Conservation (phyloP, 2,888 invertebrate species). For the Drepanosiphum platanoidis region DNA sequence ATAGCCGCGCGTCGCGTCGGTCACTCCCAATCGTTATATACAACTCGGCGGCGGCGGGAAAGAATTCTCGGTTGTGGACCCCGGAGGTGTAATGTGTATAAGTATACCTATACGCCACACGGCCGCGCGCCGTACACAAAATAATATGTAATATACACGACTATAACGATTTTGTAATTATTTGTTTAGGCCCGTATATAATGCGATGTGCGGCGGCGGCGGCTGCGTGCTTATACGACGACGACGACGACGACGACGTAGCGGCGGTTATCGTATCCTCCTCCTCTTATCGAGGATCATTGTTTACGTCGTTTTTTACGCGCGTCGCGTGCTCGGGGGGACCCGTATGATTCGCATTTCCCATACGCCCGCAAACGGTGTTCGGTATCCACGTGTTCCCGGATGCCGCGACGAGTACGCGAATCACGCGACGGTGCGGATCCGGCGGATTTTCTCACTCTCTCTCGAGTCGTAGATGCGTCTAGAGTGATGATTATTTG, state of each 20-base stretch:
- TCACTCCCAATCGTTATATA: constrained; percentile 55
- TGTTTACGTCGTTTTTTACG: not conserved
- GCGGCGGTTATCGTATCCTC: not conserved
- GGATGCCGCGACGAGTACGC: not conserved
- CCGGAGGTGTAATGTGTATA: constrained; percentile 16
- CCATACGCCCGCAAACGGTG: not conserved
- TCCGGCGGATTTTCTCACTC: too few species aligned
- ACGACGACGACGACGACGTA: not conserved
- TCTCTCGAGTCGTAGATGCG: too few species aligned
- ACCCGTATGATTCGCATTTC: constrained; percentile 50
- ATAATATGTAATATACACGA: not conserved
- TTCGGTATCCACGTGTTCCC: not conserved
- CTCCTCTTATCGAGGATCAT: not conserved
- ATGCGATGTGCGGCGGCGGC: not conserved
- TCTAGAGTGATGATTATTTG: too few species aligned
- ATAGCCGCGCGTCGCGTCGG: constrained; percentile 5
- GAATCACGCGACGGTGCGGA: not conserved
- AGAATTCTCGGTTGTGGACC: constrained; percentile 34
- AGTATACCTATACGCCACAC: not conserved
- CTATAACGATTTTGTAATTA: constrained; percentile 28
- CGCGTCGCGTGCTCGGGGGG: not conserved
- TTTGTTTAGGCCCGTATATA: constrained; percentile 51
- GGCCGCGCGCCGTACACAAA: not conserved
- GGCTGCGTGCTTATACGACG: not conserved
- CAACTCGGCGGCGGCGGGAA: constrained; percentile 26